Evolutionary conservation across 2,113 vertebrate species (phyloP).

Genomic region (Podilymbus podiceps): DNA sequence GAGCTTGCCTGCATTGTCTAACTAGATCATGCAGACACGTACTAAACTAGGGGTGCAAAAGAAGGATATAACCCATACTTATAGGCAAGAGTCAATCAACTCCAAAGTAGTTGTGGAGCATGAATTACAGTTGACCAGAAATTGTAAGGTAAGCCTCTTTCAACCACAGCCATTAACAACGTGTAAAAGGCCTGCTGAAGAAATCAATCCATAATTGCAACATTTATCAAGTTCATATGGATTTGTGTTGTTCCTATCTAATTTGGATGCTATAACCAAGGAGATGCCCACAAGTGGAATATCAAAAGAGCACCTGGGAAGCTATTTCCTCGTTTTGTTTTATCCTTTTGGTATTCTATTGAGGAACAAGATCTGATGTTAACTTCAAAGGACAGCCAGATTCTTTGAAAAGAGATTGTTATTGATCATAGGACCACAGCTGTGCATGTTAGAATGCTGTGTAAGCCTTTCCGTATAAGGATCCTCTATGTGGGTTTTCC

Average conservation of each 20-base stretch:
- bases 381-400: constrained; percentile 34
- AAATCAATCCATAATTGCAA: constrained; percentile 47
- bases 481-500: neutral
- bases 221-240: constrained; percentile 47
- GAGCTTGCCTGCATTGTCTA: neutral
- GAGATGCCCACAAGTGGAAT: neutral
- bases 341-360: neutral
- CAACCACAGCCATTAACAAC: neutral
- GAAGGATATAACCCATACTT: neutral
- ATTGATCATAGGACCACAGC: constrained; percentile 24
- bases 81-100: neutral
- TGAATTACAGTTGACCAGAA: constrained; percentile 9
- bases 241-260: constrained; percentile 20
- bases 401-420: constrained; percentile 33
- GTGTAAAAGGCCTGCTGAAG: constrained; percentile 4
- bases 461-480: neutral
- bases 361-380: constrained; percentile 11
- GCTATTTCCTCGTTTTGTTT: constrained; percentile 17
- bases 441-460: neutral
- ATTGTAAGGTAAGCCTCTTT: constrained; percentile 24
- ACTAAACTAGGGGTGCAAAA: constrained; percentile 2
- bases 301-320: constrained; percentile 30
- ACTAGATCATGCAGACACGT: neutral
- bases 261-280: neutral
- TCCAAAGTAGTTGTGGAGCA: neutral